Percentiles rank a stretch among this genome's conserved stretches.
Conservation (phyloP, 2,888 invertebrate genomes). For the Oxyteleia sp. region DNA sequence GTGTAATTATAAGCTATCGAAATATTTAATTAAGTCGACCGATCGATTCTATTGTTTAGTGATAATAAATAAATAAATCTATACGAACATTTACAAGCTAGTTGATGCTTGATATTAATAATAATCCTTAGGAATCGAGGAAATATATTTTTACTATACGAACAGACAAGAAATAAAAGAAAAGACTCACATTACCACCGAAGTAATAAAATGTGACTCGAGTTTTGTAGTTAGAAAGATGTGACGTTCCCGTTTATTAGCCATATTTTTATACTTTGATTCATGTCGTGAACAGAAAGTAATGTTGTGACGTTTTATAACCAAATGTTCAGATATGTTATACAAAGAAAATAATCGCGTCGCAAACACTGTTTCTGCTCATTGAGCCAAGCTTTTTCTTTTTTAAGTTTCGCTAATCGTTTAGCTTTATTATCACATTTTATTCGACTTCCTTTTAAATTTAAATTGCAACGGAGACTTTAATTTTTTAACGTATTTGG, state of each 20-base stretch:
- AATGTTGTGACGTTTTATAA: background rate
- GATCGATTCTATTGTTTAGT: conserved; percentile 77
- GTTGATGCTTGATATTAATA: conserved; percentile 62
- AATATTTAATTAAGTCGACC: conserved; percentile 6
- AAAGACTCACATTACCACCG: conserved; percentile 33
- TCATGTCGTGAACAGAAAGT: background rate
- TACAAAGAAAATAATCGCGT: conserved; percentile 19
- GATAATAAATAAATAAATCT: conserved; percentile 64
- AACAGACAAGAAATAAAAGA: conserved; percentile 54
- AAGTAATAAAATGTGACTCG: conserved; percentile 26
- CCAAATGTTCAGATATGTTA: background rate
- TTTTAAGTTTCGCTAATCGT: conserved; percentile 42
- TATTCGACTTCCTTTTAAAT: conserved; percentile 23
- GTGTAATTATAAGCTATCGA: conserved; percentile 16
- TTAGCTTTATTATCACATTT: conserved; percentile 46
- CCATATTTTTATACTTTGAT: conserved; percentile 29
- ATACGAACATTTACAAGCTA: conserved; percentile 63
- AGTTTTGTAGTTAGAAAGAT: conserved; percentile 24
- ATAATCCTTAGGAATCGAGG: conserved; percentile 80
- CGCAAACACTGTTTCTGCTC: conserved; percentile 18
- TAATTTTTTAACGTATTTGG: conserved; percentile 82
- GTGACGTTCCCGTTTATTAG: conserved; percentile 22
- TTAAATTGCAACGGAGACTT: conserved; percentile 67
- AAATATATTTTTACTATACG: conserved; percentile 84
- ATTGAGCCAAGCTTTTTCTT: conserved; percentile 5